These are phyloP conservation scores for Meloidogyne floridensis DNA, from an alignment of 1,140 invertebrate species.

Conservation along the genomic window DNA sequence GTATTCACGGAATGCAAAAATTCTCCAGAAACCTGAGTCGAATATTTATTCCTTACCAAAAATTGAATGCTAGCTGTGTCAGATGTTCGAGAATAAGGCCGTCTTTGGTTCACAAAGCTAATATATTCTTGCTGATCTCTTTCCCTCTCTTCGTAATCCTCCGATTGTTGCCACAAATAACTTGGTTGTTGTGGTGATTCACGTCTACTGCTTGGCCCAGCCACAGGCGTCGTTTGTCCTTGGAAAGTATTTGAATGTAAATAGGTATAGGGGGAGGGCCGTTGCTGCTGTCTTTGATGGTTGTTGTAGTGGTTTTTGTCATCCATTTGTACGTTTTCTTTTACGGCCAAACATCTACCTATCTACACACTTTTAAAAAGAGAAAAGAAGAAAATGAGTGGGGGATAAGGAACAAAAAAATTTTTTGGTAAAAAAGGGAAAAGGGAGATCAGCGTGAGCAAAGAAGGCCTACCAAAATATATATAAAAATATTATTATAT, in stretches of 20 bases:
- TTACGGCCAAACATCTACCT: slow-evolving; percentile 1
- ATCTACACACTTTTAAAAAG: not conserved
- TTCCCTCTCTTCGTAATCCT: slow-evolving; percentile 4
- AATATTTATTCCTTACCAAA: slow-evolving; percentile 17
- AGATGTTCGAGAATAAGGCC: slow-evolving; percentile 29
- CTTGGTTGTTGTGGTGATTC: not conserved
- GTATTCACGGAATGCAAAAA: not conserved
- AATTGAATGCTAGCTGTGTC: slow-evolving; percentile 43
- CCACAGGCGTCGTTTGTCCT: slow-evolving; percentile 3
- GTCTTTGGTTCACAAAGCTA: slow-evolving; percentile 16
- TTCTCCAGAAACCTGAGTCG: not conserved
- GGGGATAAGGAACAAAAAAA: not conserved
- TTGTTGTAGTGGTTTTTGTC: not conserved
- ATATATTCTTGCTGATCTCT: slow-evolving; percentile 16
- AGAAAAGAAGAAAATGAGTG: not conserved
- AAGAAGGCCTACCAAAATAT: not conserved
- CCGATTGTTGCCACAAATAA: slow-evolving; percentile 7
- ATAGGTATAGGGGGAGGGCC: not conserved
- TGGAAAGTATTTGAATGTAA: not conserved
- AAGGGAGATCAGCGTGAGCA: slow-evolving; percentile 2
- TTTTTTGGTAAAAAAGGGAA: not conserved
- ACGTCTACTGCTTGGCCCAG: not conserved
- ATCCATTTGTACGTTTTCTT: not conserved
- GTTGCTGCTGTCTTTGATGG: not conserved
- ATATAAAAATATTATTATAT: not conserved